These are phyloP conservation scores for Cyclopterus lumpus DNA, from an alignment of 2,797 vertebrate species.

Conservation along the genomic window DNA sequence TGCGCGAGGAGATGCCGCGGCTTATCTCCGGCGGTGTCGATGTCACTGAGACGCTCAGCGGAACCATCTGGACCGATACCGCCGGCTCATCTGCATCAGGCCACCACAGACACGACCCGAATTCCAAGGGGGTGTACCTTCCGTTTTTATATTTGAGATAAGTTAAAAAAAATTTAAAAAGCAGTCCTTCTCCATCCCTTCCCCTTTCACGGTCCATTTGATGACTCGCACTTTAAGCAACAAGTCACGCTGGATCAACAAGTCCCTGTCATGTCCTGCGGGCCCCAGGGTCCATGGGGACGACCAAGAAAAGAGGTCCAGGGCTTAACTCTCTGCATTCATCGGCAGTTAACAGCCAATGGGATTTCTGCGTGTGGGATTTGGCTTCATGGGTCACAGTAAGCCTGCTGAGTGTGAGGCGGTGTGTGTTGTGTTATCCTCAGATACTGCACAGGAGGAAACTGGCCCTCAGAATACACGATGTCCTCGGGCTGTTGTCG, in stretches of 20 bases:
- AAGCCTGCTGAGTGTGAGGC: background rate
- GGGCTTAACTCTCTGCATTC: constrained; percentile 4
- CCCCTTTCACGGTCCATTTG: constrained; percentile 30
- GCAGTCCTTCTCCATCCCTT: background rate
- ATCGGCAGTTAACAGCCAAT: constrained; percentile 21
- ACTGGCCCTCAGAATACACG: no score
- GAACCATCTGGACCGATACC: constrained; percentile 67
- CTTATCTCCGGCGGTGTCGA: constrained; percentile 78
- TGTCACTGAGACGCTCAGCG: constrained; percentile 65
- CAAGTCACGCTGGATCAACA: constrained; percentile 25
- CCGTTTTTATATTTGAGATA: background rate
- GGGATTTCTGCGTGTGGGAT: background rate
- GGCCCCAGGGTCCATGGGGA: constrained; percentile 5
- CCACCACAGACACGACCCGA: constrained; percentile 17
- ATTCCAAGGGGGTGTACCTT: constrained; percentile 42
- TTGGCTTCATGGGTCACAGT: background rate
- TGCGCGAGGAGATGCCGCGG: constrained; percentile 61
- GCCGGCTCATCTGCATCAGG: constrained; percentile 51
- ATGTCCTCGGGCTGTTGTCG: no score
- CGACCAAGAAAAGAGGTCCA: constrained; percentile 5
- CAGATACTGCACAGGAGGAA: background rate
- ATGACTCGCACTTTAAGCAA: constrained; percentile 28
- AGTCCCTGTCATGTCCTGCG: background rate
- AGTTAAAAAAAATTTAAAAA: background rate
- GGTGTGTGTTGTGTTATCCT: background rate